Base-by-base conservation (phyloP, 92 coral and sea anemone species). In the Porites cylindrica region DNA sequence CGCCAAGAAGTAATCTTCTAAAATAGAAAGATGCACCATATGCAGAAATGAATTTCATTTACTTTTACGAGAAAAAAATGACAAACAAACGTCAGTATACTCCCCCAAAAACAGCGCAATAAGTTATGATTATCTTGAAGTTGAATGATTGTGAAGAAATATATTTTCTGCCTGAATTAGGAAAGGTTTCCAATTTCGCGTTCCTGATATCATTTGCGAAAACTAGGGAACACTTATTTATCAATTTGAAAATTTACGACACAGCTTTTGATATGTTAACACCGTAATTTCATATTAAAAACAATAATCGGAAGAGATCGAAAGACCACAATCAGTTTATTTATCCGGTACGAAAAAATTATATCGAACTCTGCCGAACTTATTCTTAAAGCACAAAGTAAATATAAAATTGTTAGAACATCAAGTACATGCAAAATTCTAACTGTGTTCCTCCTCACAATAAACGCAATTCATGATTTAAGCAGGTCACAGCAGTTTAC, bases 401-500 rank as follows among this genome's bases (percentile, higher is more conserved):
- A 52, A 38, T 17, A 18, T 6, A 38, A 38, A 38, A 4, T 38
- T 3, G 47, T 38, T 38, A 4, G 18, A 32, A 51, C n/a, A 52
- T 5, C n/a, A 66, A 29, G 4, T 66, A 61, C 11, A 38, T 76
- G 66, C 50, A 54, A 26, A 75, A 53, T 75, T 20, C 43, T 76
- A 58, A 38, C 71, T 43, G 8, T 4, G 32, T 16, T 50, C 14
- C 8, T 70, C 74, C 47, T 58, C 20, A 67, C 63, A 80, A 80
- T 80, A 20, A 75, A 38, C 51, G 61, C n/a, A 73, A 76, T 68
- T 85, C 83, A 76, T 20, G 62, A 66, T 64, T 50, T 20, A 29
- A 60, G 60, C 59, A 16, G 72, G 53, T 66, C 47, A 69, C 43
- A 68, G 61, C 50, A 18, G 47, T 63, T 85, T 86, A 92, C 95